Evolutionary conservation across 2,113 vertebrate genomes (phyloP).

Genomic region (Piaya cayana): DNA sequence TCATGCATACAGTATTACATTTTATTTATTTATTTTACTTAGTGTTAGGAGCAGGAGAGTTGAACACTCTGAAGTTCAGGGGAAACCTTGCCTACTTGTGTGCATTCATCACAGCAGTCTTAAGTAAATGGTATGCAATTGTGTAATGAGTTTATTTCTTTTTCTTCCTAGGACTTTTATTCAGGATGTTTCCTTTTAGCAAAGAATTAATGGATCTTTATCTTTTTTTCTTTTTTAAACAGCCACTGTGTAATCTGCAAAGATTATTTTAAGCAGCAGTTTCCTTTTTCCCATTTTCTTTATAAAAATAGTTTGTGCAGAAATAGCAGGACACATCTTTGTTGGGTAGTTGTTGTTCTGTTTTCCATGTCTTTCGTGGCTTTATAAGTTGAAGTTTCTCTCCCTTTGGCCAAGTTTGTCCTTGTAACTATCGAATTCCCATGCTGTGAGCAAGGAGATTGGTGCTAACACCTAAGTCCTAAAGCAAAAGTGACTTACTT

Average conservation of each 20-base stretch:
- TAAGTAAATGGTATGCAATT: background rate
- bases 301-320: background rate
- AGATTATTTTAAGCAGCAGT: background rate
- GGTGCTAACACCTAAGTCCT: background rate
- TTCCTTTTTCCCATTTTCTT: background rate
- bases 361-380: background rate
- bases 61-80: background rate
- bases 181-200: background rate
- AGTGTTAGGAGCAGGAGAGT: background rate
- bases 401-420: background rate
- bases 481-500: background rate
- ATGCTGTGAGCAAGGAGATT: background rate
- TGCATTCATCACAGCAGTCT: background rate
- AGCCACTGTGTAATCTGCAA: background rate
- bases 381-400: background rate
- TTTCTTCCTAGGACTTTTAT: background rate
- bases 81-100: background rate
- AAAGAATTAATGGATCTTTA: background rate
- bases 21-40: conserved; percentile 19
- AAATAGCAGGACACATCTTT: background rate
- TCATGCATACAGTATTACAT: background rate
- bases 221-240: background rate
- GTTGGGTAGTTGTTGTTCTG: background rate
- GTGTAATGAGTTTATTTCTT: background rate
- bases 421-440: background rate